Evolutionary conservation across 2,797 vertebrate species (phyloP), one percentile per base, ranked within the genome.

Genomic region (Mallotus villosus): DNA sequence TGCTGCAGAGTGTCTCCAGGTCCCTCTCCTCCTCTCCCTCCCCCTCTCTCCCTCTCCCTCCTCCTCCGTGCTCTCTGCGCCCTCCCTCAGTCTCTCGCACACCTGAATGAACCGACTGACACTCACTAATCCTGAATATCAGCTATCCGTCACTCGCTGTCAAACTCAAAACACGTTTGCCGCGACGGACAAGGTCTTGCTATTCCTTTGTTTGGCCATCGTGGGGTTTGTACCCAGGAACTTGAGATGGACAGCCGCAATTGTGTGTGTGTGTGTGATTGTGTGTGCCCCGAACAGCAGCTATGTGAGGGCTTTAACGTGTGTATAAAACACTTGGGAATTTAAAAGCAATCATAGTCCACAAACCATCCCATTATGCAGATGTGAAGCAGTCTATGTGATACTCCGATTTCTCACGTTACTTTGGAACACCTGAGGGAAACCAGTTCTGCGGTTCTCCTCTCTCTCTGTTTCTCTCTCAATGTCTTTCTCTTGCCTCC

Each of bases 391-490:
- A 34, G 32, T 34, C 32, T 2, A 34, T 34, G 32, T 6, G 32
- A 34, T 6, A 34, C 8, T 73, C 68, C 1, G 5, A 73, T 82
- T 74, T 68, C 68, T 77, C 58, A 51, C 16, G 17, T 78, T 78
- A 79, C 58, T 51, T 67, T 63, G 3, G 51, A 75, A 74, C 67
- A 74, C 70, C 66, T 72, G 16, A n/a, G 46, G 68, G 64, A 37
- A 21, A 2, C 0, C 57, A 73, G 79, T 57, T 3, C 37, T 49
- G 34, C 9, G 21, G 17, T 66, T 24, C 68, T 60, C 14, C 16
- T 67, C 32, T 78, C 34, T 70, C 70, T 57, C n/a, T 69, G 73
- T 70, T 9, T 77, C 46, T 70, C 46, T 70, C 67, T 68, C 73
- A 70, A 49, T 16, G 41, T 49, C 29, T 70, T 34, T 67, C 61